A percentile compares a stretch with the other conserved stretches of the same genome.
Conservation (phyloP, 2,797 vertebrate genomes). For the Columba guinea region DNA sequence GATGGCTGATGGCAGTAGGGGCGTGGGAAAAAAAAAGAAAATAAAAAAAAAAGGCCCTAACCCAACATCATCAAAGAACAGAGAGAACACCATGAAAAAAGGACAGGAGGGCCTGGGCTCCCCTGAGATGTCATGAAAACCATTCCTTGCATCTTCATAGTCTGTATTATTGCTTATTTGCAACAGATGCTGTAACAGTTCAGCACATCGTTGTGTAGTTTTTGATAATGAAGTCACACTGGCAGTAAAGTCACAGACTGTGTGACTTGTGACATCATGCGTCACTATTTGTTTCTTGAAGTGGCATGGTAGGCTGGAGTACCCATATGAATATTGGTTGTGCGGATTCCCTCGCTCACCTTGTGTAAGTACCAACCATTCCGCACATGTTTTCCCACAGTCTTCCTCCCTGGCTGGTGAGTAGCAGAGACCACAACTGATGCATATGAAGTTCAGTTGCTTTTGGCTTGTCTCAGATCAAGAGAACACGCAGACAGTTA, state of each 20-base stretch:
- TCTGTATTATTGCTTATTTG: neutral
- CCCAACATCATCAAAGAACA: neutral
- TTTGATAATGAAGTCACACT: neutral
- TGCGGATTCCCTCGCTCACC: rapidly evolving
- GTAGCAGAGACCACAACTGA: neutral
- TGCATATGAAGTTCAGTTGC: neutral
- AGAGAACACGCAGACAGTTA: neutral
- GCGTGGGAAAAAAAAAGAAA: neutral
- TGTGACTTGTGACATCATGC: neutral
- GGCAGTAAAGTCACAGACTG: neutral
- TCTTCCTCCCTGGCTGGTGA: neutral
- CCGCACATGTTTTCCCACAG: neutral
- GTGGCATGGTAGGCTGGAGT: neutral
- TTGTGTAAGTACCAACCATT: neutral
- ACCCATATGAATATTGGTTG: neutral
- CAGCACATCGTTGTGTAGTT: rapidly evolving
- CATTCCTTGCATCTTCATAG: neutral
- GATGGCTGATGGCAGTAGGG: neutral
- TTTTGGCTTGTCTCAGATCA: neutral
- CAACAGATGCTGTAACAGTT: neutral
- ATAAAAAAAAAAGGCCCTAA: neutral
- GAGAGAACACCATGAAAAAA: neutral
- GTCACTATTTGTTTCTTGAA: neutral
- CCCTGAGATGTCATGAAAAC: neutral
- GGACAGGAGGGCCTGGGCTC: neutral